Evolutionary conservation across 1,140 invertebrate genomes (phyloP), one percentile per base, ranked within the genome.

Genomic region (Chymomyza costata): DNA sequence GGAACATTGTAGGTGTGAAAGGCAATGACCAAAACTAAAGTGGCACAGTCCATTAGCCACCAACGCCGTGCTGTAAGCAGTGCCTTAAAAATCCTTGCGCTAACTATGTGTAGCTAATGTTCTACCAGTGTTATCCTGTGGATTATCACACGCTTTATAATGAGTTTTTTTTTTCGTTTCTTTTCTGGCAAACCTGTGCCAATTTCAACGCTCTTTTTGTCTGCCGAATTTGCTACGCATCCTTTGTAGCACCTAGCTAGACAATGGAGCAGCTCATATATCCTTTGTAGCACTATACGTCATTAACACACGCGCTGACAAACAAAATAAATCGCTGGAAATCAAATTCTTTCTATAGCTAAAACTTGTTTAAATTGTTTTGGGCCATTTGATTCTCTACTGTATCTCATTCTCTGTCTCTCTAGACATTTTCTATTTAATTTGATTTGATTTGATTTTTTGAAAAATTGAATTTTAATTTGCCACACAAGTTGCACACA

Each of bases 391-490:
- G 30, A 40, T 13, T 38, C 8, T 34, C 37, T 37, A 3, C n/a
- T 30, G 15, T 48, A 30, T 44, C 30, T 13, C 2, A 15, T 37
- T 14, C 18, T 48, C 43, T 47, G 11, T 52, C 51, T 35, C 15
- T 25, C 18, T 1, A 39, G 25, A 7, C 14, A 17, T 21, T 13
- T 39, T 38, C 47, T 45, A 35, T 56, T 41, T 31, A 48, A 47
- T 66, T 54, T 57, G 38, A 71, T 52, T 62, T 52, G 62, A 58
- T 51, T 65, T 64, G 60, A 65, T 66, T 47, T 63, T 68, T 80
- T 80, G 73, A 80, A 80, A 80, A 80, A 80, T 80, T 48, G 67
- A 80, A 80, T 80, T 80, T 80, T 80, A 80, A 80, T 80, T 80
- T 80, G 73, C 73, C 73, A 80, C 73, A 70, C 73, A 80, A 73